Percentiles rank a stretch among this genome's conserved stretches.
These are phyloP conservation scores for Rhincodon typus DNA, from an alignment of 2,797 vertebrate genomes.

Conservation along the genomic window DNA sequence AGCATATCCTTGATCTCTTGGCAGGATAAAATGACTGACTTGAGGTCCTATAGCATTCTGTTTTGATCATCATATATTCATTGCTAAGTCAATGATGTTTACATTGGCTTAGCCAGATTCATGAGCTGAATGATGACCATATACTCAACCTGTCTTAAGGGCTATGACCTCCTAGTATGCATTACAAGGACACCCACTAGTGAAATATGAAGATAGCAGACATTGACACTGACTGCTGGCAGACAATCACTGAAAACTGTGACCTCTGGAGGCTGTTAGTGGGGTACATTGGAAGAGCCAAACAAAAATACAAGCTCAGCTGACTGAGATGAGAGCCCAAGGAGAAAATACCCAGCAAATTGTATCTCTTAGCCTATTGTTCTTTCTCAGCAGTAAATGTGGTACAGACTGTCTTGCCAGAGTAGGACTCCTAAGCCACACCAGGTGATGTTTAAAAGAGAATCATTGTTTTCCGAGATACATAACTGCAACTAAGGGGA, in stretches of 20 bases:
- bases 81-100: too few relatives aligned
- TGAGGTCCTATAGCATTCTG: neutral
- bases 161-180: neutral
- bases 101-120: neutral
- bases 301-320: too few relatives aligned
- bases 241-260: too few relatives aligned
- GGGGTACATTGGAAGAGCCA: too few relatives aligned
- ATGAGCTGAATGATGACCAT: neutral
- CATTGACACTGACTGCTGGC: too few relatives aligned
- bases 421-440: neutral
- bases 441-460: neutral
- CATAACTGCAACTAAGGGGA: too few relatives aligned
- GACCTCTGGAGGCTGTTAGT: too few relatives aligned
- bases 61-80: too few relatives aligned
- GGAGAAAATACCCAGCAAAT: neutral
- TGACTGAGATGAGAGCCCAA: too few relatives aligned
- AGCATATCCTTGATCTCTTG: neutral
- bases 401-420: too few relatives aligned
- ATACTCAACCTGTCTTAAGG: neutral
- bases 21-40: neutral
- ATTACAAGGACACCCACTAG: neutral
- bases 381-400: neutral
- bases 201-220: neutral
- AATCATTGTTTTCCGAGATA: neutral
- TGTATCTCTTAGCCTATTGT: neutral